These are phyloP conservation scores for Cyanoramphus novaezelandiae DNA, from an alignment of 2,113 vertebrate genomes.

Conservation along the genomic window DNA sequence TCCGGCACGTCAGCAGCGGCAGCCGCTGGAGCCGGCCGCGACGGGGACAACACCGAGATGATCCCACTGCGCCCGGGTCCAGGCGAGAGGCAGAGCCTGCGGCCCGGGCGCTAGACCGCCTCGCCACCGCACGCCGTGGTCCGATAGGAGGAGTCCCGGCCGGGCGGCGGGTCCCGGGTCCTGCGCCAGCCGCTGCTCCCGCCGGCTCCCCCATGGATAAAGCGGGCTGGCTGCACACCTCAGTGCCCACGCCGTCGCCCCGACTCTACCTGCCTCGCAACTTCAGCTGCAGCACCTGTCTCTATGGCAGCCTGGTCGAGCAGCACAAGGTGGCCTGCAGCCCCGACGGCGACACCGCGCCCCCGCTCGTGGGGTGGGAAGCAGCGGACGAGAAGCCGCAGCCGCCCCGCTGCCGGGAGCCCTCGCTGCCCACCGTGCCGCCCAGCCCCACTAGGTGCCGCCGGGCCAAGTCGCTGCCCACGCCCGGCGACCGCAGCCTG, in stretches of 20 bases:
- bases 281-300: no score
- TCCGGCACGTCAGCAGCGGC: background rate
- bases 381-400: slow-evolving; percentile 69
- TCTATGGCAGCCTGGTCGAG: no score
- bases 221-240: no score
- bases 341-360: slow-evolving; percentile 49
- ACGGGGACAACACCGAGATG: background rate
- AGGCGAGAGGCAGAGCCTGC: background rate
- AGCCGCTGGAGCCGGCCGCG: background rate
- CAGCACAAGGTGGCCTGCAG: no score
- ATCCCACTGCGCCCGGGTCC: background rate
- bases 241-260: no score
- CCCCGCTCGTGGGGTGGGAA: background rate
- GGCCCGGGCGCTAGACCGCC: background rate
- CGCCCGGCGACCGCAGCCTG: slow-evolving; percentile 80
- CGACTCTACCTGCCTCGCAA: no score
- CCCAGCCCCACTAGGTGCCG: slow-evolving; percentile 85
- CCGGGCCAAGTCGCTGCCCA: slow-evolving; percentile 88
- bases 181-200: background rate
- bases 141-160: background rate
- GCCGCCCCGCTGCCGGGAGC: slow-evolving; percentile 18
- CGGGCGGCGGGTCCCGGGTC: no score
- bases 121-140: background rate
- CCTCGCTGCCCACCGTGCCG: slow-evolving; percentile 46
- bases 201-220: no score